A percentile compares a stretch with the other conserved stretches of the same genome.
Conservation (phyloP, 2,888 invertebrate species). For the Acutogordius australiensis region DNA sequence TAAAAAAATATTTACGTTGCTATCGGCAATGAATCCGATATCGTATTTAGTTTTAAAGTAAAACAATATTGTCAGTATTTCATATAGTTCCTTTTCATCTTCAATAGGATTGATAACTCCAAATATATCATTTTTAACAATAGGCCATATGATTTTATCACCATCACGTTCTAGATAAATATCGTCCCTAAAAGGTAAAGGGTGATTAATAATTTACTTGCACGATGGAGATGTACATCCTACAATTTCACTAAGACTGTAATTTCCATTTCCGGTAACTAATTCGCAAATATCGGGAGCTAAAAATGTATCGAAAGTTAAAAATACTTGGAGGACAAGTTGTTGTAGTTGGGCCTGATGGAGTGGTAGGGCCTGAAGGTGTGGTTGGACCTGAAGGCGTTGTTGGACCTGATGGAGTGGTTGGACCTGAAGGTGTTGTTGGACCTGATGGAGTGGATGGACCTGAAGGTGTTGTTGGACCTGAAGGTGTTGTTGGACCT, state of each 20-base stretch:
- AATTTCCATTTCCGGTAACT: not conserved
- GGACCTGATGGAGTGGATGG: not conserved
- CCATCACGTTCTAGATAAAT: not conserved
- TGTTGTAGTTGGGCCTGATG: not conserved
- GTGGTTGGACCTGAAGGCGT: not conserved
- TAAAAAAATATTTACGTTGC: constrained; percentile 1
- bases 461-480: not conserved
- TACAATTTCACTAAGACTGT: not conserved
- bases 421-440: not conserved
- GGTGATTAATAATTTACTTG: not conserved
- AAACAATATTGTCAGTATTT: not conserved
- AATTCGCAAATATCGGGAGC: not conserved
- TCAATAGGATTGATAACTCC: not conserved
- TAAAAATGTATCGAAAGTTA: not conserved
- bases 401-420: not conserved
- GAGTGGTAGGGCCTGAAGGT: not conserved
- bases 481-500: not conserved
- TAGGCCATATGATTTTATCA: not conserved
- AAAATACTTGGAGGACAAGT: constrained; percentile 9
- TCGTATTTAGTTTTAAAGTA: constrained; percentile 4
- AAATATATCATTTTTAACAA: not conserved
- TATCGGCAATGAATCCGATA: not conserved
- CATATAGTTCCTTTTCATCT: not conserved
- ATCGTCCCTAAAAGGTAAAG: not conserved
- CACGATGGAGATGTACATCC: not conserved